A percentile compares a stretch with the other conserved stretches of the same genome.
phyloP scores from a whole-genome alignment of 2,797 vertebrate genomes.

The Chromobotia macracanthus region DNA sequence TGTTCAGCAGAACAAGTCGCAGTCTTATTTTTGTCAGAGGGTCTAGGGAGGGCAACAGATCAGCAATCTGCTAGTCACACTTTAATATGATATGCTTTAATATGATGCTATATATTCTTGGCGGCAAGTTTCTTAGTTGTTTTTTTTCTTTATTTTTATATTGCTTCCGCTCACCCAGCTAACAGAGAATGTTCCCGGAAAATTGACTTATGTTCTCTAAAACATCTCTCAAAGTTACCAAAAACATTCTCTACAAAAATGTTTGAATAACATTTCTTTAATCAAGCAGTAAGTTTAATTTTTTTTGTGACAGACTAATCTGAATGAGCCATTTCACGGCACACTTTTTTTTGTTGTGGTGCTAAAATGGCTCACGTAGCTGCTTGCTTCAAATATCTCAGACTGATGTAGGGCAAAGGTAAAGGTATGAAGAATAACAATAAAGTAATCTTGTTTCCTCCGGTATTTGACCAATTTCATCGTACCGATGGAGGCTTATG shows the following conservation, averaged over 20 bases:
- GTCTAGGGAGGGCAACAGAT: constrained; percentile 22
- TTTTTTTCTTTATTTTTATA: constrained; percentile 9
- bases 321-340: constrained; percentile 13
- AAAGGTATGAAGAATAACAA: constrained; percentile 42
- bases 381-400: constrained; percentile 35
- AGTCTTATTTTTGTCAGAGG: constrained; percentile 51
- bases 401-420: constrained; percentile 19
- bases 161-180: background rate
- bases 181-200: too few relatives aligned
- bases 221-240: too few relatives aligned
- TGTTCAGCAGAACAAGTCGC: constrained; percentile 45
- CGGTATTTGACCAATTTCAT: constrained; percentile 48
- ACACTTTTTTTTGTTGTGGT: background rate
- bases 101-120: constrained; percentile 1
- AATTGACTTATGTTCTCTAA: too few relatives aligned
- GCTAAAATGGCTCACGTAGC: background rate
- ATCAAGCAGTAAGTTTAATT: background rate
- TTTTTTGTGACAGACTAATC: constrained; percentile 39
- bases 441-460: constrained; percentile 45
- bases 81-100: constrained; percentile 4
- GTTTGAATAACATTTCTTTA: too few relatives aligned
- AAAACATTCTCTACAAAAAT: too few relatives aligned
- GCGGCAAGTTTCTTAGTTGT: background rate
- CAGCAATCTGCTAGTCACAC: constrained; percentile 35
- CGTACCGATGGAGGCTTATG: constrained; percentile 20